Evolutionary conservation across 2,113 vertebrate species (phyloP), one percentile per base, ranked within the genome.

Genomic region (Campylorhamphus procurvoides): DNA sequence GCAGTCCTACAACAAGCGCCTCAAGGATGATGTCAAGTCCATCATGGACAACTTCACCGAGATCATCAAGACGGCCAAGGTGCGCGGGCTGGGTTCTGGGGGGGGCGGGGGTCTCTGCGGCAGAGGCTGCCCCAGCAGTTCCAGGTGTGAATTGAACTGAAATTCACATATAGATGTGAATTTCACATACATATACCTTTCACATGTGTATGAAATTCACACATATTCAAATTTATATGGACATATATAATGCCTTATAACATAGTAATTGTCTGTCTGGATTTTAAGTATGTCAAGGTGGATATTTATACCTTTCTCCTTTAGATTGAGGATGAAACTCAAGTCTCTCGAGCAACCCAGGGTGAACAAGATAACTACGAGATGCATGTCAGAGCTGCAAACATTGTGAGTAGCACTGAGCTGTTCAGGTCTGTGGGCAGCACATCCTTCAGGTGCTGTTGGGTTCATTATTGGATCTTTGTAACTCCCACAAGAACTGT

Each of bases 351-450:
- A 78, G 98, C 99, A 31, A 99, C 99, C 7, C 99, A 99, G 86
- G 99, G 99, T 14, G 99, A 99, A 64, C 99, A 99, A 84, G 99
- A 99, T 94, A 99, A 99, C 93, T 99, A 99, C 3, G 99, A 99
- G 97, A 99, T 99, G 99, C 99, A 99, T 0, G 99, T 99, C 62
- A 98, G 99, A 97, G 99, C 99, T 10, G 99, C 99, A 71, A 99
- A 99, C 96, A 99, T 99, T 22, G 99, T 99, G 94, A 99, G 99
- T 98, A 62, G 4, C 14, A 2, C 17, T 67, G 11, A 42, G 3
- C 50, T 58, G 37, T 18, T 25, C 37, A 22, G 2, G 3, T 4
- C 10, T 1, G 44, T 15, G 39, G 58, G 50, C 24, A 77, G 59
- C 10, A 18, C 22, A 0, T 69, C 62, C 10, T 56, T 12, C 11